A percentile compares a stretch with the other conserved stretches of the same genome.
Conservation (phyloP, 2,797 vertebrate genomes). For the Antennarius maculatus region DNA sequence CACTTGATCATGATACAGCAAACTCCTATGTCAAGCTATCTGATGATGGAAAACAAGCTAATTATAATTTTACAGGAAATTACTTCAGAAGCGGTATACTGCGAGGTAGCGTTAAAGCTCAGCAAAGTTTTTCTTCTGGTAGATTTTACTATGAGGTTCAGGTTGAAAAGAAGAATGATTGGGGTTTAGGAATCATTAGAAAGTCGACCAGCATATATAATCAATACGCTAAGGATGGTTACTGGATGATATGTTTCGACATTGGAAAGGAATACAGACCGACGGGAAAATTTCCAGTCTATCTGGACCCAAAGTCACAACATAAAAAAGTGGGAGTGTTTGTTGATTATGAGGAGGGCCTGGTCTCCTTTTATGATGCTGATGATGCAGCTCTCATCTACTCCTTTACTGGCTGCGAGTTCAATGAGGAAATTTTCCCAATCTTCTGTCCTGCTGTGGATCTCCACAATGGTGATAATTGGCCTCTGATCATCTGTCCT, state of each 20-base stretch:
- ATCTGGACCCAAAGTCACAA: background rate
- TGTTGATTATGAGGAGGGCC: background rate
- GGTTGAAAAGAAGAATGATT: no score
- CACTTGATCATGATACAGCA: no score
- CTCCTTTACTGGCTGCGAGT: background rate
- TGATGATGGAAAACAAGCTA: background rate
- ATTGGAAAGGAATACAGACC: background rate
- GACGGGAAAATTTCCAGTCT: background rate
- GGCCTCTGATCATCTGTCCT: no score
- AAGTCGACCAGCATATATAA: background rate
- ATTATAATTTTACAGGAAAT: no score
- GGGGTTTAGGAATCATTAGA: background rate
- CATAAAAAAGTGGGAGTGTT: background rate
- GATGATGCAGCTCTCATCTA: background rate
- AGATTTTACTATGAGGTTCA: no score
- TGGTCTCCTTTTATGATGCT: conserved; percentile 1
- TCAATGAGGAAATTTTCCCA: no score
- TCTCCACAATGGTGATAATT: no score
- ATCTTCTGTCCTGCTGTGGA: no score
- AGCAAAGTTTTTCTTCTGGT: background rate
- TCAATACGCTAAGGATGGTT: background rate
- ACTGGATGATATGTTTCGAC: background rate
- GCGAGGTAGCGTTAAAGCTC: no score
- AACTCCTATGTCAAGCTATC: background rate
- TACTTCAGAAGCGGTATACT: no score